Percentiles rank a stretch among this genome's conserved stretches.
These are phyloP conservation scores for Invenusta paracnida DNA, from an alignment of 2,888 invertebrate genomes.

Conservation along the genomic window DNA sequence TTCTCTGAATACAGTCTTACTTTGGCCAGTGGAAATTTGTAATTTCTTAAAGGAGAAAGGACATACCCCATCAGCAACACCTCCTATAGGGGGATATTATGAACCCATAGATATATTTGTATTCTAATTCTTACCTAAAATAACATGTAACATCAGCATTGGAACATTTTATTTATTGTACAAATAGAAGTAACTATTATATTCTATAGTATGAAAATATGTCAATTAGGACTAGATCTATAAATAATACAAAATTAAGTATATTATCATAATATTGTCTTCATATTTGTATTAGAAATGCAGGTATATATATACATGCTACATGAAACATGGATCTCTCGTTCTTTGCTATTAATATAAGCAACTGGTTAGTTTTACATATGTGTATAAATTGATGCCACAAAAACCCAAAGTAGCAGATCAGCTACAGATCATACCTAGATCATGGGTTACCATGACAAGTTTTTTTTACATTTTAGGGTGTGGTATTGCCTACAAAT, in stretches of 20 bases:
- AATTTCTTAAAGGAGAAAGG: slow-evolving; percentile 23
- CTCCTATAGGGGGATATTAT: background rate
- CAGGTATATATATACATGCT: slow-evolving; percentile 7
- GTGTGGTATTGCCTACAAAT: background rate
- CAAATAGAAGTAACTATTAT: slow-evolving; percentile 11
- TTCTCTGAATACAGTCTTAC: slow-evolving; percentile 7
- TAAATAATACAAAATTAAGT: slow-evolving; percentile 26
- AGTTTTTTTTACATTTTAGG: background rate
- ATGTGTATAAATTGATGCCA: background rate
- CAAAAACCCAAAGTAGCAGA: slow-evolving; percentile 10
- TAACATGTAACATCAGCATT: slow-evolving; percentile 7
- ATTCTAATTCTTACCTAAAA: slow-evolving; percentile 8
- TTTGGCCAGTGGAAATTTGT: slow-evolving; percentile 25
- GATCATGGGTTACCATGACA: slow-evolving; percentile 12
- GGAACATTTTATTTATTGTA: slow-evolving; percentile 23
- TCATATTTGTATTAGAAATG: slow-evolving; percentile 29
- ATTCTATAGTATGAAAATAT: slow-evolving; percentile 10
- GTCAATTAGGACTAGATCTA: background rate
- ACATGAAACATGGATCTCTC: slow-evolving; percentile 3
- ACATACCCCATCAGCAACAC: slow-evolving; percentile 18
- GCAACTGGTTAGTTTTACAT: slow-evolving; percentile 21
- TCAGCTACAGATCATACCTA: background rate
- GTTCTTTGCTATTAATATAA: slow-evolving; percentile 12
- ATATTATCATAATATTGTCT: slow-evolving; percentile 23
- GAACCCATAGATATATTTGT: slow-evolving; percentile 6